These are phyloP conservation scores for Rhincodon typus DNA, from an alignment of 2,797 vertebrate species.

Conservation along the genomic window DNA sequence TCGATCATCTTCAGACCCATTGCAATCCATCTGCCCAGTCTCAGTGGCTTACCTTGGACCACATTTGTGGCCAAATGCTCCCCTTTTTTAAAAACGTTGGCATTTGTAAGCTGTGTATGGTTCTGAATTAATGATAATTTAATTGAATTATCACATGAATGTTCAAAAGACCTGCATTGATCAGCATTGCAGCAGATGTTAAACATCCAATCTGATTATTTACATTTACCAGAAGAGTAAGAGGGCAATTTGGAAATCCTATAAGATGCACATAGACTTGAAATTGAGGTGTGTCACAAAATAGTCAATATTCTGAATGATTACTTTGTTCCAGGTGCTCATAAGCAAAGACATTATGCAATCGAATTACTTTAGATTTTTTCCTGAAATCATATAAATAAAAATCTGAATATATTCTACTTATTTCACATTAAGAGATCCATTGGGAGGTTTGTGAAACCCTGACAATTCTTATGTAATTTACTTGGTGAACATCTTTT, in stretches of 20 bases:
- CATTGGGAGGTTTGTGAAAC: neutral
- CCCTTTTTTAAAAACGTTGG: neutral
- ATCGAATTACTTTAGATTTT: neutral
- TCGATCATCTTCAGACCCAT: neutral
- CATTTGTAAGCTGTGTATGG: neutral
- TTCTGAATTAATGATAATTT: neutral
- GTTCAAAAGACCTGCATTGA: neutral
- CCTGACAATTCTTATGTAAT: neutral
- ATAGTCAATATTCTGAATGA: neutral
- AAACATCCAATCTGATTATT: neutral
- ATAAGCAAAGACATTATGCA: neutral
- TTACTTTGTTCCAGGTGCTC: neutral
- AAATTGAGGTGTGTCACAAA: neutral
- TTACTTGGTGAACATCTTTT: neutral
- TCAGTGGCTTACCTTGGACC: neutral
- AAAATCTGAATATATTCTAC: neutral
- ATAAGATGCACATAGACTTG: neutral
- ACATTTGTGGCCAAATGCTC: neutral
- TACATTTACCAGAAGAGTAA: neutral
- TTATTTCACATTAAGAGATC: neutral
- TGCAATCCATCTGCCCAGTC: neutral
- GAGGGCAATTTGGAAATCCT: neutral
- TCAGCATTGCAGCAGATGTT: neutral
- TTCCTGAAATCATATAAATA: neutral
- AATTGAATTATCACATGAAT: neutral